Evolutionary conservation across 2,888 invertebrate genomes (phyloP), one percentile per base, ranked within the genome.

Genomic region (Cheilosia impressa): DNA sequence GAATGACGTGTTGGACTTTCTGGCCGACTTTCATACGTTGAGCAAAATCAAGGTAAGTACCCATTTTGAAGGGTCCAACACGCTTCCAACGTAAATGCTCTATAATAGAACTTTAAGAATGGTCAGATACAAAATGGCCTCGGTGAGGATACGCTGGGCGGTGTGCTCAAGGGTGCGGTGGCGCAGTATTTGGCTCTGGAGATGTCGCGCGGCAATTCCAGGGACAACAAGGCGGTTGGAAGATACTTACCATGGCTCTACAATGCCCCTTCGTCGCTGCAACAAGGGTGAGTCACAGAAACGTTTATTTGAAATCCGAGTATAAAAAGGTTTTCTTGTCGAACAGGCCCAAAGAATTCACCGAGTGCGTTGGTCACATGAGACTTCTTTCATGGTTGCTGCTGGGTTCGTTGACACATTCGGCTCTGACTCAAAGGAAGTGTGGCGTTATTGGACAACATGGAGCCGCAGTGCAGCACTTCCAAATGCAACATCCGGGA

Each of bases 111-210:
- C 76, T 90, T 91, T 24, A 91, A 92, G 88, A 96, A 96, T 92
- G 95, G 95, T 4, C 93, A 93, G 68, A 91, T 92, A 27, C 93
- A 93, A 91, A 95, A 93, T 90, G 96, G 97, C 76, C 93, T 98
- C 80, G 97, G 98, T 91, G 98, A 99, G 92, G 99, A 99, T 92
- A 98, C 99, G 0, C 93, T 99, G 31, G 99, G 99, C 1, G 98
- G 98, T 1, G 97, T 98, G 63, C 94, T 99, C 69, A 99, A 99
- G 93, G 98, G 98, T 52, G 98, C 98, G 27, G 95, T 99, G 57
- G 98, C 99, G 0, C 97, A 97, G 92, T 97, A 96, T 92, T 94
- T 99, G 68, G 98, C 99, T 1, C 93, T 99, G 91, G 99, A 99
- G 93, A 96, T 99, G 90, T 97, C 98, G 0, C 93, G 97, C 75